Base-by-base conservation (phyloP, 2,797 vertebrate genomes). In the Neoniphon sammara region DNA sequence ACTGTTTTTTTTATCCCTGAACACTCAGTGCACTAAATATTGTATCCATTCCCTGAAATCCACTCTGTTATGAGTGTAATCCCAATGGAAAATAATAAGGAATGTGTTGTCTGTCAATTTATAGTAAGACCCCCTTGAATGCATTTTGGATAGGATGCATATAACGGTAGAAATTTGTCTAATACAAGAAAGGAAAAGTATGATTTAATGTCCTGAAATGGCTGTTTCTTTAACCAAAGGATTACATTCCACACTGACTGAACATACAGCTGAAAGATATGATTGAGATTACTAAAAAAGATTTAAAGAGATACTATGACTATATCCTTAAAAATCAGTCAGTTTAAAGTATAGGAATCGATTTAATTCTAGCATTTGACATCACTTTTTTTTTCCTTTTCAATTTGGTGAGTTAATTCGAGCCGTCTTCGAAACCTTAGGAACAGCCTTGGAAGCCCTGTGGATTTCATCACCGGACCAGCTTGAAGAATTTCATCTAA, bases 21-120 rank as follows among this genome's bases (percentile, higher is more conserved):
- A 82, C 85, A 82, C 77, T 77, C 23, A 20, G 75, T 73, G 55
- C 69, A 75, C 80, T 66, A 75, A 73, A 87, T 85, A 76, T 77
- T 55, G 58, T 42, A 71, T 86, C 61, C 66, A 25, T 65, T 27
- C 57, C 21, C 27, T 81, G 49, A 66, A 75, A 80, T 81, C 62
- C 77, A 68, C 67, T 64, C 47, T 77, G 66, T 77, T 80, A 76
- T 64, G 62, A n/a, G 1, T 10, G 46, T 83, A 87, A 89, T 89
- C 72, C 73, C 79, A 75, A 75, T 79, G 71, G 44, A 77, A 72
- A 64, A 80, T 86, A 84, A 78, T 50, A 49, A 54, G 34, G 66
- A 49, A 68, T 67, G 27, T 80, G 44, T 56, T 76, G 39, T 80
- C 36, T 61, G 60, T 80, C 66, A 62, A 46, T 84, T 88, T 76